phyloP scores from a whole-genome alignment of 2,113 vertebrate genomes.

The Genyomyrus donnyi region DNA sequence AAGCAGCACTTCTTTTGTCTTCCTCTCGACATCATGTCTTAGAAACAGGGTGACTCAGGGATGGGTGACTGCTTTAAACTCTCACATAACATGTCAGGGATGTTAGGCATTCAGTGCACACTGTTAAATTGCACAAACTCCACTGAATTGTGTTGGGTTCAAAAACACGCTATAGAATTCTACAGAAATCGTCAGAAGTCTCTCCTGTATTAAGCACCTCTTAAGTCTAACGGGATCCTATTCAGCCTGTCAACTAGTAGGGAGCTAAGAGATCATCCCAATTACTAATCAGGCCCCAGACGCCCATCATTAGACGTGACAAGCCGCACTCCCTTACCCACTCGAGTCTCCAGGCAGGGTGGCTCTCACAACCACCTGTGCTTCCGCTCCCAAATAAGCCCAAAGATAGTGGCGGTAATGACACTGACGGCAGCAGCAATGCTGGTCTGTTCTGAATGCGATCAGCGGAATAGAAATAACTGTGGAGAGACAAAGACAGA shows the following conservation, averaged over 20 bases:
- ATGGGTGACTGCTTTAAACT: neutral
- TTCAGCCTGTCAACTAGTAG: constrained; percentile 5
- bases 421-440: neutral
- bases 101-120: constrained; percentile 8
- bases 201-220: constrained; percentile 16
- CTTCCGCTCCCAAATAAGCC: constrained; percentile 1
- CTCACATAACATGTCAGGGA: neutral
- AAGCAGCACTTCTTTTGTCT: neutral
- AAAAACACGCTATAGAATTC: constrained; percentile 3
- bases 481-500: neutral
- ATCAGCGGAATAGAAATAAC: constrained; percentile 21
- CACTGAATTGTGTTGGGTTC: neutral
- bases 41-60: neutral
- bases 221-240: constrained; percentile 20
- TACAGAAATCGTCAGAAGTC: constrained; percentile 10
- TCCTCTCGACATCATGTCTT: neutral
- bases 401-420: neutral
- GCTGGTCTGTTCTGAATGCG: neutral
- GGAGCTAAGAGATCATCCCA: constrained; percentile 17
- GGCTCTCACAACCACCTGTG: constrained; percentile 7
- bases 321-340: neutral
- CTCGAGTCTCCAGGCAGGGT: neutral
- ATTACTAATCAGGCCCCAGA: constrained; percentile 24
- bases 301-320: constrained; percentile 14
- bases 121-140: constrained; percentile 6